Conservation (phyloP, 2,113 vertebrate genomes). For the Nicator chloris region DNA sequence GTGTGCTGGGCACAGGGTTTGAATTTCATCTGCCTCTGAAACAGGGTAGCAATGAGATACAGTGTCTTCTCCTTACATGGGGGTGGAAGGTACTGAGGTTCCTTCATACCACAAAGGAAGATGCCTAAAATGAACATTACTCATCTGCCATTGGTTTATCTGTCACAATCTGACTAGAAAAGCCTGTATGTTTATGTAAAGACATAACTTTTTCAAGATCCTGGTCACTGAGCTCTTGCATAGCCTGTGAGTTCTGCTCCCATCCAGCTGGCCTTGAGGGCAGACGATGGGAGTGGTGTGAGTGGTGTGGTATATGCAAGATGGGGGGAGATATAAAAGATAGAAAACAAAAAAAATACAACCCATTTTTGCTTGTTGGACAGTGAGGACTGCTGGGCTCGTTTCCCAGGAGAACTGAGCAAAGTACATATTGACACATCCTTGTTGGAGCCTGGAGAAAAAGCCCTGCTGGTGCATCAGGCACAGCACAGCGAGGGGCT, state of each 20-base stretch:
- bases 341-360: not conserved
- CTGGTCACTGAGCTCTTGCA: not conserved
- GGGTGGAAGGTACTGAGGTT: not conserved
- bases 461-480: not conserved
- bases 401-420: not conserved
- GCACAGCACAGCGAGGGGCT: fast-evolving
- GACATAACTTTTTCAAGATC: not conserved
- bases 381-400: not conserved
- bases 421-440: constrained; percentile 22
- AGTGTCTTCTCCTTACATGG: not conserved
- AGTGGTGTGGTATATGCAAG: not conserved
- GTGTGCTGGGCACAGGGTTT: not conserved
- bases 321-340: not conserved
- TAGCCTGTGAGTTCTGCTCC: not conserved
- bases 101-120: not conserved
- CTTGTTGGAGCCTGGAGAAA: not conserved
- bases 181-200: not conserved
- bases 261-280: not conserved
- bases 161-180: not conserved
- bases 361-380: fast-evolving
- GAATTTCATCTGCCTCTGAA: not conserved
- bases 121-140: not conserved
- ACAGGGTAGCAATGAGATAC: not conserved
- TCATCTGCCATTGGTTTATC: not conserved
- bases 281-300: not conserved